phyloP scores from a whole-genome alignment of 2,797 vertebrate genomes.

The Cephalopachus bancanus region DNA sequence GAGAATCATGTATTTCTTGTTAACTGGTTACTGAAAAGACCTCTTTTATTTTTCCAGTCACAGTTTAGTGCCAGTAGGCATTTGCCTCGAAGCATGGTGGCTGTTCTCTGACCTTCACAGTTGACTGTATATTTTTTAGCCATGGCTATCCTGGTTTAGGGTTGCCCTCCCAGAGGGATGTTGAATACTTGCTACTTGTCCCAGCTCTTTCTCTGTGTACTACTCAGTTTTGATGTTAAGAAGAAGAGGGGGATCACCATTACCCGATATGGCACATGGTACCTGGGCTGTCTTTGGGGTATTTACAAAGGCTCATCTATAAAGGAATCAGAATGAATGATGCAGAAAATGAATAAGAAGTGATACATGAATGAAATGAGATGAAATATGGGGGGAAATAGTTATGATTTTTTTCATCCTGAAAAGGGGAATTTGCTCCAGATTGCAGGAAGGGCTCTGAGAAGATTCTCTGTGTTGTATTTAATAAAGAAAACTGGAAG shows the following conservation, averaged over 20 bases:
- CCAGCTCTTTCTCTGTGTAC: not conserved
- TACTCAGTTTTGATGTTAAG: not conserved
- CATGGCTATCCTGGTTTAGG: not conserved
- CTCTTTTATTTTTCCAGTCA: slow-evolving; percentile 88
- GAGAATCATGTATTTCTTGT: slow-evolving; percentile 84
- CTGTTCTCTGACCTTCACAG: slow-evolving; percentile 16
- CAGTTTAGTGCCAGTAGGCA: slow-evolving; percentile 77
- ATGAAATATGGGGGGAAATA: slow-evolving; percentile 55
- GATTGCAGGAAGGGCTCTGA: not conserved
- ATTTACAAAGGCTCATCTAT: slow-evolving; percentile 28
- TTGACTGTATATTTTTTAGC: slow-evolving; percentile 53
- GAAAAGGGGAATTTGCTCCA: slow-evolving; percentile 57
- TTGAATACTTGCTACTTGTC: slow-evolving; percentile 32
- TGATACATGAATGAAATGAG: slow-evolving; percentile 52
- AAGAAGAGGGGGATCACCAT: not conserved
- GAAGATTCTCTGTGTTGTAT: slow-evolving; percentile 51
- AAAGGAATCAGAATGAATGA: slow-evolving; percentile 40
- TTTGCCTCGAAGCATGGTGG: slow-evolving; percentile 58
- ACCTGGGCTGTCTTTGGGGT: slow-evolving; percentile 26
- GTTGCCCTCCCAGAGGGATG: not conserved
- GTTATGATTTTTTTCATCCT: not conserved
- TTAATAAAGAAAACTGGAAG: slow-evolving; percentile 43
- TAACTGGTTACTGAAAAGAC: slow-evolving; percentile 84
- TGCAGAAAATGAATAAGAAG: slow-evolving; percentile 58
- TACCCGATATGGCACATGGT: not conserved